Evolutionary conservation across 2,888 invertebrate genomes (phyloP), one percentile per base, ranked within the genome.

Genomic region (Alcis repandata): DNA sequence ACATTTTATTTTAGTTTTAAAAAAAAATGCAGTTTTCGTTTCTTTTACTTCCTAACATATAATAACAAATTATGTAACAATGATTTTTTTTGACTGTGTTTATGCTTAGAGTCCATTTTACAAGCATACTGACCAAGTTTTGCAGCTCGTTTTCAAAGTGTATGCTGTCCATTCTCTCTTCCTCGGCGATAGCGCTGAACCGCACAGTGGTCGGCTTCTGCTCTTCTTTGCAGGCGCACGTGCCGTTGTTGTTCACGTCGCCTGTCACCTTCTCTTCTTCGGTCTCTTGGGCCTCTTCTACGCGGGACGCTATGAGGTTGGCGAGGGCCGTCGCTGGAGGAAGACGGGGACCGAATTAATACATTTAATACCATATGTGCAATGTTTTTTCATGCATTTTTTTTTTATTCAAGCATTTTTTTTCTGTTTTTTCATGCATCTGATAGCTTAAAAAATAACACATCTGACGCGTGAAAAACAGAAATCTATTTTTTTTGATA

Each of bases 101-200:
- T n/a, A n/a, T n/a, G n/a, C n/a, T n/a, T n/a, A n/a, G n/a, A n/a
- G n/a, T n/a, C n/a, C n/a, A n/a, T n/a, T n/a, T n/a, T n/a, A n/a
- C n/a, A n/a, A n/a, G n/a, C n/a, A 13, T 41, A 60, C 67, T 96
- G 58, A 98, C 95, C 82, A 94, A 94, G 86, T 98, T 97, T 79
- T 97, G 97, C 54, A 98, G 84, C 40, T 95, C 95, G 83, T 98
- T 96, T 86, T 98, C 98, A 82, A 98, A 98, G 74, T 94, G 94
- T 72, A 94, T 94, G 63, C 92, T 95, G 74, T 95, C 96, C 72
- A 94, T 93, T 17, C 90, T 84, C 76, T 95, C 95, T 72, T 94
- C 92, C 71, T 91, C 91, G 0, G 86, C 86, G 10, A 82, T 82
- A 33, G 88, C 86, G 68, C 88, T 90, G 80, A 92, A 91, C 69